Evolutionary conservation across 2,888 invertebrate genomes (phyloP).

Genomic region (Habroteleia sp.): DNA sequence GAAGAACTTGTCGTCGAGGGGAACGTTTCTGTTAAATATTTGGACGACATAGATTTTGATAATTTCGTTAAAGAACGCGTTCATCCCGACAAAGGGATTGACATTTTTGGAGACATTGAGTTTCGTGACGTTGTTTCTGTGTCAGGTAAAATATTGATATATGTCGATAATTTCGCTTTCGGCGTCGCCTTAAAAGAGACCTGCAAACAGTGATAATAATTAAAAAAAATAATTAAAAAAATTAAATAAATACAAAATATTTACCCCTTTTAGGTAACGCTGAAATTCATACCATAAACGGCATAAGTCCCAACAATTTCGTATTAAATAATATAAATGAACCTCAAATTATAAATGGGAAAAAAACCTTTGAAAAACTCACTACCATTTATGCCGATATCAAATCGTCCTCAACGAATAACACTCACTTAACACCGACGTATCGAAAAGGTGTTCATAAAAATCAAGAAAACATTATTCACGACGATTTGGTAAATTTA

Average conservation of each 20-base stretch:
- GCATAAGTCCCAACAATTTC: conserved; percentile 4
- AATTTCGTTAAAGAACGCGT: conserved; percentile 70
- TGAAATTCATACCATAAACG: conserved; percentile 1
- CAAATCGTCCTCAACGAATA: not conserved
- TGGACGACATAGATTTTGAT: conserved; percentile 72
- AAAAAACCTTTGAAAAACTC: conserved; percentile 4
- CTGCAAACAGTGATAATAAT: too few species aligned
- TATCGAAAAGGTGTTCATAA: not conserved
- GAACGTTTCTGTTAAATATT: conserved; percentile 38
- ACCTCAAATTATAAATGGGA: conserved; percentile 3
- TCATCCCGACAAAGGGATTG: too few species aligned
- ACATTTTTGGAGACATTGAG: conserved; percentile 64
- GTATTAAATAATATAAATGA: conserved; percentile 2
- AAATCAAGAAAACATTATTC: not conserved
- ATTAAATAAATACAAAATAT: not conserved
- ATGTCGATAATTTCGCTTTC: too few species aligned
- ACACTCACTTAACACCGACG: not conserved
- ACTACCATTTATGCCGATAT: not conserved
- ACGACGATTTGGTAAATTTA: conserved; percentile 10
- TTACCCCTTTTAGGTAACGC: not conserved
- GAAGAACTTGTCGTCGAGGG: conserved; percentile 64
- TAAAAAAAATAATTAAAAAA: too few species aligned
- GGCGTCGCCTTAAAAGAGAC: too few species aligned
- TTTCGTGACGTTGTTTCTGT: conserved; percentile 70
- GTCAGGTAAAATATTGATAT: conserved; percentile 60